phyloP scores from a whole-genome alignment of 2,113 vertebrate genomes.

The Nannobrachium achirus region DNA sequence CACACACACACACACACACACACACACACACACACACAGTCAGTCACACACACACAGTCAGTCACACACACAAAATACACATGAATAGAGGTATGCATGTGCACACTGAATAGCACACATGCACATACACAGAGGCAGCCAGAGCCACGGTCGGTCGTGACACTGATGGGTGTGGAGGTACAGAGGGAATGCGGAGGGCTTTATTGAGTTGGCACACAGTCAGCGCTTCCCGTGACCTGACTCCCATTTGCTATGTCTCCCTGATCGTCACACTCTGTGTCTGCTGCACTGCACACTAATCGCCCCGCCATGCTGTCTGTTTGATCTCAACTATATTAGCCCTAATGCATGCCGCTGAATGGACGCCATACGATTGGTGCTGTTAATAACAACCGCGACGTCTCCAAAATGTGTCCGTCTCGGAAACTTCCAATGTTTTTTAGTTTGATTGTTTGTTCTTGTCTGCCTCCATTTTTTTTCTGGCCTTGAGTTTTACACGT shows the following conservation, averaged over 20 bases:
- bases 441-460: neutral
- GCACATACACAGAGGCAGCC: neutral
- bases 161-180: constrained; percentile 46
- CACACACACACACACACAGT: constrained; percentile 3
- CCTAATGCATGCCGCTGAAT: constrained; percentile 48
- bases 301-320: constrained; percentile 39
- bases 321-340: constrained; percentile 58
- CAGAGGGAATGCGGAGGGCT: constrained; percentile 58
- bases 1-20: constrained; percentile 1
- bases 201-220: constrained; percentile 69
- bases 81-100: neutral
- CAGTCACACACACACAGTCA: neutral
- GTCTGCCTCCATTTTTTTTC: neutral
- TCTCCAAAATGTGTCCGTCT: neutral
- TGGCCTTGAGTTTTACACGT: too few relatives aligned
- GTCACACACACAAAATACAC: neutral
- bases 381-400: constrained; percentile 44
- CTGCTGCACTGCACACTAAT: constrained; percentile 69
- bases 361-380: constrained; percentile 48
- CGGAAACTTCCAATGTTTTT: constrained; percentile 13
- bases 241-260: constrained; percentile 64
- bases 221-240: constrained; percentile 69
- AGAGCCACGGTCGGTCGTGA: constrained; percentile 11
- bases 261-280: constrained; percentile 52
- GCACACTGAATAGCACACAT: neutral